Evolutionary conservation across 2,888 invertebrate species (phyloP).

Genomic region (Drosophila cognata): DNA sequence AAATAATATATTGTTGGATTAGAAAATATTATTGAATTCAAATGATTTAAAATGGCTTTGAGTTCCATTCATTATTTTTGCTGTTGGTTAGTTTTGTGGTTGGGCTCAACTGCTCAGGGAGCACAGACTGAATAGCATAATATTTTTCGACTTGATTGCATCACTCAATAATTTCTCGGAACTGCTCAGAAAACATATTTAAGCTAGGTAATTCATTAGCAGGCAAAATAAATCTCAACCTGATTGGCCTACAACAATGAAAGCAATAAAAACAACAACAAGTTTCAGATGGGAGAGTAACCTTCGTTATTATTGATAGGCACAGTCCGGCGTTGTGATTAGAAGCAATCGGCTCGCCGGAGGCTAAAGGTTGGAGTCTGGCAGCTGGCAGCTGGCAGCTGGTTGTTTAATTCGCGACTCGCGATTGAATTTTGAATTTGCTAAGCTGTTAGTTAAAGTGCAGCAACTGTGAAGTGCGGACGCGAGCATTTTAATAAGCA

Average conservation of each 20-base stretch:
- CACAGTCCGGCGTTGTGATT: conserved; percentile 56
- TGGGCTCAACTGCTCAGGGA: background rate
- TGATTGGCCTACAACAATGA: conserved; percentile 8
- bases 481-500: conserved; percentile 41
- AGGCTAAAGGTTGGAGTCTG: conserved; percentile 21
- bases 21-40: background rate
- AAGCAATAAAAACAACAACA: conserved; percentile 11
- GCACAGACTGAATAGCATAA: background rate
- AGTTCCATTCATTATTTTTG: background rate
- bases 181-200: conserved; percentile 6
- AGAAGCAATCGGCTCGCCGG: conserved; percentile 21
- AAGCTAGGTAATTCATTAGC: conserved; percentile 11
- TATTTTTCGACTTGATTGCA: conserved; percentile 13
- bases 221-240: conserved; percentile 9
- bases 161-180: conserved; percentile 37
- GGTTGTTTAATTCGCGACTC: conserved; percentile 36
- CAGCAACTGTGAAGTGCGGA: conserved; percentile 60
- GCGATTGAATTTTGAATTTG: conserved; percentile 22
- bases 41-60: background rate
- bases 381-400: conserved; percentile 28
- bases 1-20: background rate
- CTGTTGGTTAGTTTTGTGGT: background rate
- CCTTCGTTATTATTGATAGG: conserved; percentile 65
- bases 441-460: conserved; percentile 63
- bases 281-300: conserved; percentile 32